Evolutionary conservation across 2,888 invertebrate species (phyloP).

Genomic region (Hydrotaea cyrtoneurina): DNA sequence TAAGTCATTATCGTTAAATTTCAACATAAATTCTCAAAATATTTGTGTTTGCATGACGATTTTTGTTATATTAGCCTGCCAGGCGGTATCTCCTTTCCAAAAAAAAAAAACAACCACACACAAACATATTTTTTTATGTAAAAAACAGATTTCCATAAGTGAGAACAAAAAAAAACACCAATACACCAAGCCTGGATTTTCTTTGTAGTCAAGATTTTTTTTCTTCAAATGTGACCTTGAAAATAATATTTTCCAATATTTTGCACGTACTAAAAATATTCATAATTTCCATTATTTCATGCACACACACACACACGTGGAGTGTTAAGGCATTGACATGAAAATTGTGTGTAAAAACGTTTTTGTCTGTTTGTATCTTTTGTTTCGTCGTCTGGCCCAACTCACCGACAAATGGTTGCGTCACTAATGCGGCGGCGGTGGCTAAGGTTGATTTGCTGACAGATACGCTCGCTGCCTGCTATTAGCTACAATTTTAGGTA

Average conservation of each 20-base stretch:
- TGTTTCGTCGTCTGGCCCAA: conserved; percentile 21
- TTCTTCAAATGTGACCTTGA: conserved; percentile 62
- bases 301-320: background rate
- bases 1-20: conserved; percentile 81
- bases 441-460: conserved; percentile 23
- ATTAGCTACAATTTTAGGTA: conserved; percentile 52
- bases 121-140: background rate
- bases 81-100: background rate
- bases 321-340: too few species aligned
- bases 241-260: conserved; percentile 61
- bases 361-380: background rate
- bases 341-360: too few species aligned
- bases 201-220: conserved; percentile 34
- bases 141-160: background rate
- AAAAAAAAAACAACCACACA: background rate
- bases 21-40: conserved; percentile 80
- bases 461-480: background rate
- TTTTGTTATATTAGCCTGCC: conserved; percentile 1
- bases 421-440: conserved; percentile 53
- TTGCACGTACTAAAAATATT: conserved; percentile 60
- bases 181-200: background rate
- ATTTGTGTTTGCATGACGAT: conserved; percentile 72
- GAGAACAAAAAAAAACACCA: background rate
- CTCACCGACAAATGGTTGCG: conserved; percentile 50
- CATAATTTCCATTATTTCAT: conserved; percentile 38